Base-by-base conservation (phyloP, 2,888 invertebrate genomes). In the Dioctria linearis region DNA sequence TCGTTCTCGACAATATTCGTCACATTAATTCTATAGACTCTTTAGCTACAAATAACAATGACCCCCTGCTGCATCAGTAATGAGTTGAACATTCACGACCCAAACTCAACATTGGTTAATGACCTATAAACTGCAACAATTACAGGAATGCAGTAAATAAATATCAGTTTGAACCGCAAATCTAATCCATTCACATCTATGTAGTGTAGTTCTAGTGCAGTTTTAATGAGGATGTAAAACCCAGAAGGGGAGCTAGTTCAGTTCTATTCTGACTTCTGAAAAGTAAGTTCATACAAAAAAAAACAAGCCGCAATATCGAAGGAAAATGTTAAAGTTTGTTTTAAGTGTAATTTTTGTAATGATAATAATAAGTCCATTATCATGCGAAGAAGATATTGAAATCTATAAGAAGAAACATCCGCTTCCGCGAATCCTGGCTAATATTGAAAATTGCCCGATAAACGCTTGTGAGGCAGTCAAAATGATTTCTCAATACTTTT, bases 381-480 rank as follows among this genome's bases (percentile, higher is more conserved):
- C n/a, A 25, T 25, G 25, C 2, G 43, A 49, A 13, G 80, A 80
- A 37, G 80, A 80, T 54, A 59, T 81, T 51, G 84, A 85, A 63
- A 83, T 81, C n/a, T 83, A 87, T 75, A 86, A 87, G 37, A 85
- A 86, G 73, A 82, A 84, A 39, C 84, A 86, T 63, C 73, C 88
- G 43, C 42, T 86, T 65, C 87, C 87, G 0, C 80, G 85, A 13
- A 82, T 86, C 46, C 80, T 84, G 11, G 79, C 85, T 0, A 82
- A 85, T 65, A 78, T 84, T 0, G 84, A 86, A 2, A 86, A 87
- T 82, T 91, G 91, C 83, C 87, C 89, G n/a, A 85, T 90, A 37
- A 89, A 87, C 78, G 88, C 90, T 1, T 91, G 91, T 80, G 90
- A 90, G 75, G 89, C 90, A 0, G 82, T 90, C 51, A 87, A 88